Conservation (phyloP, 2,113 vertebrate species). For the Balaeniceps rex region DNA sequence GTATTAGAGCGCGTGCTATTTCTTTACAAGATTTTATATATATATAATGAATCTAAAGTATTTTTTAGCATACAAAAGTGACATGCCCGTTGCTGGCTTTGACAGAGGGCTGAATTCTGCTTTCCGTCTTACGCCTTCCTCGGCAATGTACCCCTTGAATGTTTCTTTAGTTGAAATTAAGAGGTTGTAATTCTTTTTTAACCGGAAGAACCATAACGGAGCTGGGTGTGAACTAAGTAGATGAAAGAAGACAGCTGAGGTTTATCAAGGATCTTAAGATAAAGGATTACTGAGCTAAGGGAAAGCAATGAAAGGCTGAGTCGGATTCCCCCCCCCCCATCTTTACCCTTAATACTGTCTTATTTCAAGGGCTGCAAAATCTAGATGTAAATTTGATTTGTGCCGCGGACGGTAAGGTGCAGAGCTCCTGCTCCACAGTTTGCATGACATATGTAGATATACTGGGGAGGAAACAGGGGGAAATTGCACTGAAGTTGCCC, state of each 20-base stretch:
- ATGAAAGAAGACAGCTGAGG: background rate
- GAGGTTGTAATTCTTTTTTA: background rate
- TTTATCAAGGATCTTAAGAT: background rate
- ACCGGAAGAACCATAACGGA: background rate
- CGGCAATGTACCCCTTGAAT: rapidly evolving
- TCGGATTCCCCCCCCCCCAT: background rate
- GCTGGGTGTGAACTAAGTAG: background rate
- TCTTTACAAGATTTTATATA: background rate
- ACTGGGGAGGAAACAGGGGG: background rate
- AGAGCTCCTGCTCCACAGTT: background rate
- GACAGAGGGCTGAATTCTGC: background rate
- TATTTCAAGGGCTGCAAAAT: background rate
- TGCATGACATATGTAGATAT: background rate
- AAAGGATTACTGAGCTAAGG: background rate
- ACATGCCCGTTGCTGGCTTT: background rate
- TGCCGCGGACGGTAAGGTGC: background rate
- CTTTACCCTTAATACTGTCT: background rate
- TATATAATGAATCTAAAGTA: background rate
- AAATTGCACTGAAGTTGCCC: background rate
- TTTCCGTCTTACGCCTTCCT: background rate
- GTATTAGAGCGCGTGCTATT: background rate
- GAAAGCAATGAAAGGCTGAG: background rate
- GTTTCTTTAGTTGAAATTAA: background rate
- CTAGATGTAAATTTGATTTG: background rate
- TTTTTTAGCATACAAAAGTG: background rate